Conservation (phyloP, 2,797 vertebrate genomes). For the Lithobates sylvaticus region DNA sequence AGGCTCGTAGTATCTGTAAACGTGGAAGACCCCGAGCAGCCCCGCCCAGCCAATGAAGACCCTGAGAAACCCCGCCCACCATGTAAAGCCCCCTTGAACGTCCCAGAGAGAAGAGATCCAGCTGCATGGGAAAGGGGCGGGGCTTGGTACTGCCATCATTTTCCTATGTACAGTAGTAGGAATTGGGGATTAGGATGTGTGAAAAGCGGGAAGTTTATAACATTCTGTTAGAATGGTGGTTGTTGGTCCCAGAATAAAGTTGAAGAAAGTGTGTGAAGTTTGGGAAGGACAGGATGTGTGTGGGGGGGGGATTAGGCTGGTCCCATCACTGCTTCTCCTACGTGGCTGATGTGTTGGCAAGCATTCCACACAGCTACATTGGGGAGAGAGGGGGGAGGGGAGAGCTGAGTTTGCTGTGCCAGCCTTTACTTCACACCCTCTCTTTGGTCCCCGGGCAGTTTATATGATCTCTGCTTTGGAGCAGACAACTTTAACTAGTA, state of each 20-base stretch:
- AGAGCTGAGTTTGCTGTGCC: background rate
- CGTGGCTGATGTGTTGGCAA: slow-evolving; percentile 49
- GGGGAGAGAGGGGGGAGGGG: background rate
- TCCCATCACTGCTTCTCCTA: background rate
- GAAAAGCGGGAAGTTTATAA: background rate
- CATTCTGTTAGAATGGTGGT: too few relatives aligned
- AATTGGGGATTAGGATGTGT: too few relatives aligned
- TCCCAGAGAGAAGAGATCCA: background rate
- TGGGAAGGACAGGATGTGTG: background rate
- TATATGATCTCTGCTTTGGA: too few relatives aligned
- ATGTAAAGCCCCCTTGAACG: too few relatives aligned
- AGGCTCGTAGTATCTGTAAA: background rate
- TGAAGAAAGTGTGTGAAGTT: background rate
- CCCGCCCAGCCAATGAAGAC: background rate
- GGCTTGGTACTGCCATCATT: background rate
- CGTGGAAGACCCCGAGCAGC: background rate
- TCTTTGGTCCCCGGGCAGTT: background rate
- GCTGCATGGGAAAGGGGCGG: slow-evolving; percentile 10
- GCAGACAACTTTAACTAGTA: too few relatives aligned
- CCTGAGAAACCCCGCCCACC: background rate
- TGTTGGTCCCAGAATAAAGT: background rate
- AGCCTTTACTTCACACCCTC: slow-evolving; percentile 3
- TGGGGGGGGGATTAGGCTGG: background rate
- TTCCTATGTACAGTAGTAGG: too few relatives aligned
- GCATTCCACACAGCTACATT: background rate